Base-by-base conservation (phyloP, 2,113 vertebrate species). In the Rhinogobius similis region DNA sequence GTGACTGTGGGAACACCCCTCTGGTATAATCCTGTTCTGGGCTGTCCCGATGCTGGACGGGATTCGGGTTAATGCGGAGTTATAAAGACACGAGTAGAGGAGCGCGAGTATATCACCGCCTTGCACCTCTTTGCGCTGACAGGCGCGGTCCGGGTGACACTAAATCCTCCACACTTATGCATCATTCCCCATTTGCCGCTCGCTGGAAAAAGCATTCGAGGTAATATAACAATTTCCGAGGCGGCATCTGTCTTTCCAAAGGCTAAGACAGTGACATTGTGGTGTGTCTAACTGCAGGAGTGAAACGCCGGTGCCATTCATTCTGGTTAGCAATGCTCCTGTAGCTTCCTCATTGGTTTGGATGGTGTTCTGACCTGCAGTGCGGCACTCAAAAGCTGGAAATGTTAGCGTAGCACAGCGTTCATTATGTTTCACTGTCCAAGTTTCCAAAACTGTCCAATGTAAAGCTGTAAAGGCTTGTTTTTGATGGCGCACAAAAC, bases 61-160 rank as follows among this genome's bases (percentile, higher is more conserved):
- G 85, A 88, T 88, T 83, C 83, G 79, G 88, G 85, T 86, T 87
- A 89, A 88, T 84, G 85, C 77, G 67, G 84, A 86, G 85, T 84
- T 87, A 82, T 85, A 89, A 89, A 55, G 52, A 52, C 50, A 23
- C 88, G 85, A 48, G 66, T 81, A 29, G 77, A 68, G 84, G 65
- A 77, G 53, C 32, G 76, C 75, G 82, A 68, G 75, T 86, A 81
- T 27, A 84, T 90, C 85, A 85, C 68, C 62, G 38, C 46, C 76
- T 73, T 73, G 79, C 86, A 72, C 85, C 81, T 84, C 85, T 46
- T 65, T 70, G 83, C 69, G 82, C 63, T 87, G 88, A 84, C 87
- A 85, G 83, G 78, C 66, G 38, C 56, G 69, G 80, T 75, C 74
- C 24, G 76, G 77, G 73, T 79, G 83, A 82, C 84, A 82, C 85